Base-by-base conservation (phyloP, 2,113 vertebrate genomes). In the Pollachius pollachius region DNA sequence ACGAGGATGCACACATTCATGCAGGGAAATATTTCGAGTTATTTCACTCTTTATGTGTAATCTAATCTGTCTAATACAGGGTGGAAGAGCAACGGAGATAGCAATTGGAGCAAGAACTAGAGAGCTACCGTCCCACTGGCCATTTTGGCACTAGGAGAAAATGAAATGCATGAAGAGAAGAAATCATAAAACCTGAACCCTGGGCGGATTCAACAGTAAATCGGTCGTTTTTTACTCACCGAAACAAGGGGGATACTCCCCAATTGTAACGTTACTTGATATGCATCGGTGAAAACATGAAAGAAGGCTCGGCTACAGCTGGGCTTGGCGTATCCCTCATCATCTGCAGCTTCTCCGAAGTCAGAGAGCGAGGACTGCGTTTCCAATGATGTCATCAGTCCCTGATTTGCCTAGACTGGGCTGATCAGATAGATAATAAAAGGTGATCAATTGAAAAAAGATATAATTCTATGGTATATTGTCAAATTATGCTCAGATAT, bases 271-370 rank as follows among this genome's bases (percentile, higher is more conserved):
- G 69, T 84, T 84, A 88, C 80, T 89, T 64, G 62, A 65, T 69
- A 78, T 82, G 84, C 92, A 92, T 92, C 74, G 88, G 87, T 85
- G 80, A 74, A 68, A 79, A 79, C 83, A 83, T 79, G 75, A 84
- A 80, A 72, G 9, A 13, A 13, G 9, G 41, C 41, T 48, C 41
- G 41, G 41, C 41, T 48, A 2, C 41, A 48, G 41, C 41, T 48
- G 41, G 5, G 41, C 41, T 9, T 48, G 9, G 8, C 9, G 12
- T 48, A 9, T 13, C 12, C 41, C 41, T 48, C 41, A 9, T 48
- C 41, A 9, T 48, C 41, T 34, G 30, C 30, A 7, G 30, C 8
- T 48, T 13, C 41, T 48, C 41, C 41, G 8, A 13, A 23, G 65
- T 15, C 19, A 18, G 37, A 15, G 4, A 25, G 13, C 8, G 48